Evolutionary conservation across 2,797 vertebrate species (phyloP), one percentile per base, ranked within the genome.

Genomic region (Loris lydekkerianus): DNA sequence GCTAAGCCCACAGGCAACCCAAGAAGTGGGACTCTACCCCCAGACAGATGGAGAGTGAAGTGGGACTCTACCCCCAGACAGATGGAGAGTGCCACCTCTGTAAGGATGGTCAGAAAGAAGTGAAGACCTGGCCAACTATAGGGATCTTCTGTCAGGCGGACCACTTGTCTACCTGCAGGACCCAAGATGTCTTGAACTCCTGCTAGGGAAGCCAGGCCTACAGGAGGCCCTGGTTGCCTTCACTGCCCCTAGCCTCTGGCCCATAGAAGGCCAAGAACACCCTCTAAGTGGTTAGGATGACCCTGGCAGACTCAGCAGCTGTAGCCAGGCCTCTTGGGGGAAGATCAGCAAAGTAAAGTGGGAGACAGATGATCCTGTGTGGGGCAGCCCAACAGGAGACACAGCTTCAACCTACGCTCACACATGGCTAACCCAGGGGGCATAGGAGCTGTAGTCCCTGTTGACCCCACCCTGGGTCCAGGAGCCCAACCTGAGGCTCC

Each of bases 381-480:
- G 82, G 88, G 70, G 53, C 29, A 21, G 89, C 83, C 89, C 90
- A 73, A 86, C 34, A 70, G 60, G 86, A 94, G 60, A 94, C 2
- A 3, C 14, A 85, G 21, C 58, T n/a, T 21, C 65, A 46, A 94
- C 49, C 69, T 53, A 46, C 7, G 40, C 27, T 76, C 72, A 87
- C 56, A 63, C 86, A 67, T 20, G 80, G 81, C n/a, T 6, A 3
- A 92, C 69, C 67, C 85, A 94, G 70, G 29, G 76, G 29, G 76
- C 10, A 10, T 34, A 73, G 58, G 86, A 86, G 25, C 87, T 84
- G 14, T 3, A 5, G 29, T 37, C 67, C 89, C 91, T 69, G n/a
- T 7, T 67, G 25, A 11, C 20, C 72, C 67, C 93, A 70, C 61
- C 88, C 89, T 53, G 60, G 43, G 0, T 72, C 75, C 67, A 65